Percentiles rank a stretch among this genome's conserved stretches.
Evolutionary conservation across 2,113 vertebrate genomes (phyloP).

Genomic region (Psittacus erithacus): DNA sequence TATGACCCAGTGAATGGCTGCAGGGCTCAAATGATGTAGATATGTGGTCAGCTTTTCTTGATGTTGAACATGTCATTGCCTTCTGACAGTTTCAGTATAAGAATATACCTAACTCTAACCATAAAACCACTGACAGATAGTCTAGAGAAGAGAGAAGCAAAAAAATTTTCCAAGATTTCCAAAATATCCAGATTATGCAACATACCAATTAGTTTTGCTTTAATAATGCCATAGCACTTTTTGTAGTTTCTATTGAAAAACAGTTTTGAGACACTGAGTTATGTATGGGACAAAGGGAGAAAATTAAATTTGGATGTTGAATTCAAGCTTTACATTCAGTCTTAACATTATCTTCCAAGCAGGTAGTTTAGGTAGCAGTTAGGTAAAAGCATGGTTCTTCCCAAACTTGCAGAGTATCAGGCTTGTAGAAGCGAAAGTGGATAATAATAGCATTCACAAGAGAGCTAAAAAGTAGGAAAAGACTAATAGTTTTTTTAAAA

Average conservation of each 20-base stretch:
- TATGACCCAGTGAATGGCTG: neutral
- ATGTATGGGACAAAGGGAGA: neutral
- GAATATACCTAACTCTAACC: neutral
- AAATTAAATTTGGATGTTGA: neutral
- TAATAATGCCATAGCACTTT: neutral
- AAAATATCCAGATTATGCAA: too few species aligned
- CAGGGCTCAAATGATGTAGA: neutral
- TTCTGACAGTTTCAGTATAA: neutral
- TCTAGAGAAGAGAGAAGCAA: neutral
- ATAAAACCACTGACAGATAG: neutral
- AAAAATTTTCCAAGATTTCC: too few species aligned
- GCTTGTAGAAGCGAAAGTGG: neutral
- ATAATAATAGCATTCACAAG: neutral
- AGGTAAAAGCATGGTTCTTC: neutral
- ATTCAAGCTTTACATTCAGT: neutral
- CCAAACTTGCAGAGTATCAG: neutral
- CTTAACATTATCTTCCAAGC: too few species aligned
- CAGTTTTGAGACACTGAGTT: neutral
- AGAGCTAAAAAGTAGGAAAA: neutral
- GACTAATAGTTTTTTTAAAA: rapidly evolving
- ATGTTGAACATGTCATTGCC: neutral
- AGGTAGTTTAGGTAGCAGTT: neutral
- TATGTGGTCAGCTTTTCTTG: neutral
- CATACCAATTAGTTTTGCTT: neutral
- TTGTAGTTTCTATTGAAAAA: neutral